A percentile compares a stretch with the other conserved stretches of the same genome.
phyloP scores from a whole-genome alignment of 2,888 invertebrate species.

The Ochropleura plecta region DNA sequence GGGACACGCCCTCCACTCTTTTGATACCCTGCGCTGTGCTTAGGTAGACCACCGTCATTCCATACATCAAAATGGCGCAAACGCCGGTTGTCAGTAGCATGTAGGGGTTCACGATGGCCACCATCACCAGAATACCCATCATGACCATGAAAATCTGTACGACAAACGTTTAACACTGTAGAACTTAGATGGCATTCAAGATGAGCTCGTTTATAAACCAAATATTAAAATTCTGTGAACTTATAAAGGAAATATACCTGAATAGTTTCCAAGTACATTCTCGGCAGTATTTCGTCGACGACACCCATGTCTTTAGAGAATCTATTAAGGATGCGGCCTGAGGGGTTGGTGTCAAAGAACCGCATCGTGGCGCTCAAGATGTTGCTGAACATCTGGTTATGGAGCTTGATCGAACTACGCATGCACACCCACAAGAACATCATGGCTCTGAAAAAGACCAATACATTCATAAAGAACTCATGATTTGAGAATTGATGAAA shows the following conservation, averaged over 20 bases:
- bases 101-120: conserved; percentile 93
- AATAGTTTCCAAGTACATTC: conserved; percentile 92
- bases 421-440: conserved; percentile 94
- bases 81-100: conserved; percentile 92
- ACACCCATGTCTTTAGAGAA: conserved; percentile 96
- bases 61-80: conserved; percentile 91
- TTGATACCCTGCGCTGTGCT: conserved; percentile 93
- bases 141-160: conserved; percentile 92
- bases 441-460: conserved; percentile 89
- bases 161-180: neutral
- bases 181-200: neutral
- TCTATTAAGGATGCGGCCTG: conserved; percentile 95
- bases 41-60: conserved; percentile 92
- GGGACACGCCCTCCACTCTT: conserved; percentile 90
- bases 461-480: too few relatives aligned
- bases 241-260: conserved; percentile 82
- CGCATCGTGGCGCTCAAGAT: conserved; percentile 94
- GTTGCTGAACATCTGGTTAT: conserved; percentile 94
- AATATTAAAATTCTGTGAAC: neutral
- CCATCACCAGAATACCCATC: conserved; percentile 93
- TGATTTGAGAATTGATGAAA: neutral
- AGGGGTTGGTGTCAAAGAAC: conserved; percentile 96
- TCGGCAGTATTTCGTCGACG: conserved; percentile 93
- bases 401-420: conserved; percentile 93
- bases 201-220: neutral